A percentile compares a stretch with the other conserved stretches of the same genome.
These are phyloP conservation scores for Eudyptes chrysolophus DNA, from an alignment of 2,113 vertebrate genomes.

Conservation along the genomic window DNA sequence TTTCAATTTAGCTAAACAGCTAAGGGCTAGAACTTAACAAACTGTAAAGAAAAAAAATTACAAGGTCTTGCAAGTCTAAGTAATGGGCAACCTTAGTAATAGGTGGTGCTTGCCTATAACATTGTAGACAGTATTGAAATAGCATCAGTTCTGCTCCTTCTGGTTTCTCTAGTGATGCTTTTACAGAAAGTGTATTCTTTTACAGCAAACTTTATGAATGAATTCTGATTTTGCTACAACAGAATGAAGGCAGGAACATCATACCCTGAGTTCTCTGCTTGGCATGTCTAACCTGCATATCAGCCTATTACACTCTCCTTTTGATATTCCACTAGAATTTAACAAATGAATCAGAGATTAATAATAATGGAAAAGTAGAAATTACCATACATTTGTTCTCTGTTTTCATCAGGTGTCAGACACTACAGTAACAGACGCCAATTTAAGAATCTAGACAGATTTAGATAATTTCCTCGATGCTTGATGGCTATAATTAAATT, in stretches of 20 bases:
- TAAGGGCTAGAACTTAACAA: neutral
- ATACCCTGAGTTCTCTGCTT: neutral
- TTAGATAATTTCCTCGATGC: constrained; percentile 35
- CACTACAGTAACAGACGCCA: constrained; percentile 15
- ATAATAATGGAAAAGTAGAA: constrained; percentile 11
- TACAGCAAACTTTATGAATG: neutral
- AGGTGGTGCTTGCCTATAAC: neutral
- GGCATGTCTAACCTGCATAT: neutral
- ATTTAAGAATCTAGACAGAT: constrained; percentile 48
- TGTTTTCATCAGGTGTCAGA: constrained; percentile 47
- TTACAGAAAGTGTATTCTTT: neutral
- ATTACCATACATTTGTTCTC: constrained; percentile 57
- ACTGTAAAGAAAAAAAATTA: neutral
- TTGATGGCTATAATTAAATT: constrained; percentile 54
- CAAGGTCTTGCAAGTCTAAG: neutral
- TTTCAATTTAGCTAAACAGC: neutral
- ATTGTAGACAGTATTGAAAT: neutral
- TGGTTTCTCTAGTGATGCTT: neutral
- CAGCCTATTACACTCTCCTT: neutral
- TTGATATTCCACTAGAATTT: constrained; percentile 28
- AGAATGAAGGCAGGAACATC: neutral
- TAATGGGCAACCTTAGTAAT: neutral
- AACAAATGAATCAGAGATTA: constrained; percentile 22
- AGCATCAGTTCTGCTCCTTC: neutral
- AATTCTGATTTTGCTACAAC: neutral